phyloP scores from a whole-genome alignment of 2,888 invertebrate species.

The Temnothorax ravouxi region DNA sequence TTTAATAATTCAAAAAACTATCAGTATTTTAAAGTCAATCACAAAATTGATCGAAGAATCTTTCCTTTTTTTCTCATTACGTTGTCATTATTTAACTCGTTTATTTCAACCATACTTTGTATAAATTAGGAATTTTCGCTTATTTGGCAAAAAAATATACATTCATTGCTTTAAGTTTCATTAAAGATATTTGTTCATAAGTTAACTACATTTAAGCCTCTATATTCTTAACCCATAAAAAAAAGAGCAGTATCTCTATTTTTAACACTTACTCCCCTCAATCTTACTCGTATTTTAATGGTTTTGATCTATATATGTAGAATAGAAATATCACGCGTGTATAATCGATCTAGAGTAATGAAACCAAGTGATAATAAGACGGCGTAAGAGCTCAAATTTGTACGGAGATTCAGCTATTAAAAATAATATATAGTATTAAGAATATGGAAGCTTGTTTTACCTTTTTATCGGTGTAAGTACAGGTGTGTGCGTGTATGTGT shows the following conservation, averaged over 20 bases:
- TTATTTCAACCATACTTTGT: background rate
- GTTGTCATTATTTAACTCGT: background rate
- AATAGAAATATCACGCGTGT: background rate
- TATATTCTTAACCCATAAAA: background rate
- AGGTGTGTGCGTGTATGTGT: background rate
- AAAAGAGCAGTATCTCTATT: background rate
- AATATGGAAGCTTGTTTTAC: background rate
- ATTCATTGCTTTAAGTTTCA: background rate
- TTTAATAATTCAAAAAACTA: background rate
- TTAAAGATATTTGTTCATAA: slow-evolving; percentile 5
- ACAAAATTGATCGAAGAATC: background rate
- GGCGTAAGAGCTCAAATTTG: background rate
- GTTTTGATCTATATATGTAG: background rate
- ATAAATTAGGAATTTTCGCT: background rate
- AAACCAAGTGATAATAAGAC: background rate
- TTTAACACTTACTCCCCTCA: background rate
- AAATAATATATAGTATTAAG: background rate
- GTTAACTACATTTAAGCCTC: background rate
- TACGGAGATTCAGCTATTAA: background rate
- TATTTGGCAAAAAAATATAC: background rate
- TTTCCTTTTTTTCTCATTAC: background rate
- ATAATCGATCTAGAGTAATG: background rate
- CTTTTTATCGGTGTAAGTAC: background rate
- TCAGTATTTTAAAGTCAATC: background rate
- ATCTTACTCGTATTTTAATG: background rate